These are phyloP conservation scores for Rhinoderma darwinii DNA, from an alignment of 2,113 vertebrate species.

Conservation along the genomic window DNA sequence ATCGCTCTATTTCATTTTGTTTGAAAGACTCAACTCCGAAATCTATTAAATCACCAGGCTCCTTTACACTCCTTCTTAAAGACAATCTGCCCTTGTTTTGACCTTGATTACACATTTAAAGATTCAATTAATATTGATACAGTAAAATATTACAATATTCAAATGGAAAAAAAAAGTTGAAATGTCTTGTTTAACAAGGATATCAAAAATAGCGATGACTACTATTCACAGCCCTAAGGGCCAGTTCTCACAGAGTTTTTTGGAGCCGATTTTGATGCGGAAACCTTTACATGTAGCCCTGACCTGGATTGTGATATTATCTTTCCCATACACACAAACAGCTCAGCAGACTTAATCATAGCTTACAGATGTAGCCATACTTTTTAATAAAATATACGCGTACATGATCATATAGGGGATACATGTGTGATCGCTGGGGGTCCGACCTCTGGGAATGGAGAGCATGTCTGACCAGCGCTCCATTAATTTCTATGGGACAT, in stretches of 20 bases:
- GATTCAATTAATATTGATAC: slow-evolving; percentile 55
- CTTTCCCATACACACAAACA: neutral
- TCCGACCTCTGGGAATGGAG: too few species aligned
- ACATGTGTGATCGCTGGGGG: too few species aligned
- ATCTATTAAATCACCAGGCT: slow-evolving; percentile 60
- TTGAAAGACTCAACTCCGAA: slow-evolving; percentile 63
- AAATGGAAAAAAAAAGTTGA: neutral
- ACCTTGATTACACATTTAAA: slow-evolving; percentile 55
- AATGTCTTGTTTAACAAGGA: slow-evolving; percentile 34
- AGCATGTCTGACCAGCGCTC: too few species aligned
- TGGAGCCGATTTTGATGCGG: too few species aligned
- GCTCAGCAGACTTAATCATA: too few species aligned
- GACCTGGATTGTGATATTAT: neutral
- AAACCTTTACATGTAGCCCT: neutral
- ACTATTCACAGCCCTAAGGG: neutral
- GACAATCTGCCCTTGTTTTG: slow-evolving; percentile 52
- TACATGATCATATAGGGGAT: too few species aligned
- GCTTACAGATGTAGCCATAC: too few species aligned
- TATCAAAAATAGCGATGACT: neutral
- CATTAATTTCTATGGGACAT: too few species aligned
- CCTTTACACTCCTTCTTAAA: slow-evolving; percentile 49
- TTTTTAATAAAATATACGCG: too few species aligned
- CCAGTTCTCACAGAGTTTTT: too few species aligned
- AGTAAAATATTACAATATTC: slow-evolving; percentile 40
- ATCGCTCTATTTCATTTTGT: slow-evolving; percentile 34